Conservation (phyloP, 2,888 invertebrate species). For the Rhagium mordax region DNA sequence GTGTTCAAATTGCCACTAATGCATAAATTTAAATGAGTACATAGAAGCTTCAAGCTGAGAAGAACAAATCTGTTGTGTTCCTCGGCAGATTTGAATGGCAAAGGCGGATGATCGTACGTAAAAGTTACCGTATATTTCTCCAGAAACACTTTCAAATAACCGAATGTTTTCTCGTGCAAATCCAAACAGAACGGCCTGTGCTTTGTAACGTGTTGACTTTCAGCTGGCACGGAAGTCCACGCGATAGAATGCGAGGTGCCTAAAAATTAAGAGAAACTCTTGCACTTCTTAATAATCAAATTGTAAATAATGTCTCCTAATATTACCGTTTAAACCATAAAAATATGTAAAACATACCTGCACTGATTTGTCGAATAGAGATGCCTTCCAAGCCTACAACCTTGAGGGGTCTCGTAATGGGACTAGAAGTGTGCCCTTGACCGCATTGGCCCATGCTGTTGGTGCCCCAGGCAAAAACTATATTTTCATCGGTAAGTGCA, state of each 20-base stretch:
- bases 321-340: too few relatives aligned
- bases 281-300: background rate
- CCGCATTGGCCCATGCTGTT: conserved; percentile 80
- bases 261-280: conserved; percentile 39
- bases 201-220: conserved; percentile 72
- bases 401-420: conserved; percentile 73
- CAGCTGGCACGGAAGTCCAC: conserved; percentile 73
- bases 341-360: conserved; percentile 67
- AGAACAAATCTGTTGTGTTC: conserved; percentile 75
- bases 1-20: conserved; percentile 71
- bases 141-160: conserved; percentile 72
- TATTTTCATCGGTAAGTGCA: conserved; percentile 73
- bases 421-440: conserved; percentile 75
- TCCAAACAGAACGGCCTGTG: conserved; percentile 77
- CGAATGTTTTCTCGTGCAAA: conserved; percentile 75
- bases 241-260: conserved; percentile 77
- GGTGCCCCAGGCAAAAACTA: conserved; percentile 76
- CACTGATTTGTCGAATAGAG: conserved; percentile 75
- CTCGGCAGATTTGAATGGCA: conserved; percentile 69
- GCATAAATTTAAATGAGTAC: conserved; percentile 75
- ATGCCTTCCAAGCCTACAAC: conserved; percentile 74
- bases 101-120: conserved; percentile 66
- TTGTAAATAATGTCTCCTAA: too few relatives aligned
- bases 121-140: conserved; percentile 74
- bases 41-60: conserved; percentile 73